phyloP scores from a whole-genome alignment of 2,888 invertebrate species.

The Norana najaformis region DNA sequence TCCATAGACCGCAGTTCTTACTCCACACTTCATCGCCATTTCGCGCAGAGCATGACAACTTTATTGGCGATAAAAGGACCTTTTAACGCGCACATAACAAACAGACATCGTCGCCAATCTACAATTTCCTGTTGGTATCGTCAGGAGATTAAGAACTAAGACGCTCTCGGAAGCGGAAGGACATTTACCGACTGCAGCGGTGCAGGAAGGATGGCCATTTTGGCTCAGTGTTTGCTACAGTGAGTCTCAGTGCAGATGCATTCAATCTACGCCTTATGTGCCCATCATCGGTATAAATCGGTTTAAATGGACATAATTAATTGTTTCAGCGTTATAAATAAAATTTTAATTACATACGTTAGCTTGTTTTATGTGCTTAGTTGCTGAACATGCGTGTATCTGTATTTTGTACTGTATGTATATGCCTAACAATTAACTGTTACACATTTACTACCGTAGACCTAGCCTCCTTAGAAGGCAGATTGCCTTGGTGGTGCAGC shows the following conservation, averaged over 20 bases:
- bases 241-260: background rate
- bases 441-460: too few relatives aligned
- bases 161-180: background rate
- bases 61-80: background rate
- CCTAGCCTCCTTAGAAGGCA: too few relatives aligned
- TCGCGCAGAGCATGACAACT: background rate
- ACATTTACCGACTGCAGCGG: background rate
- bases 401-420: too few relatives aligned
- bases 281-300: background rate
- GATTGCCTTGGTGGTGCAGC: too few relatives aligned
- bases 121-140: background rate
- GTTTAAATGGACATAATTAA: background rate
- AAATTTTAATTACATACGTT: background rate
- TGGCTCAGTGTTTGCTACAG: too few relatives aligned
- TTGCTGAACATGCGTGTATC: too few relatives aligned
- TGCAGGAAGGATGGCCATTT: conserved; percentile 3
- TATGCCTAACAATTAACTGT: too few relatives aligned
- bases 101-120: background rate
- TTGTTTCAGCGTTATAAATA: background rate
- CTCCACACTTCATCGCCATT: conserved; percentile 13
- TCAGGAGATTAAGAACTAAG: background rate
- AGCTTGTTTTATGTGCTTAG: background rate
- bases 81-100: background rate
- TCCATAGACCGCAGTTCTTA: background rate
- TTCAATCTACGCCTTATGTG: background rate